Percentiles rank a stretch among this genome's conserved stretches.
Conservation (phyloP, 2,113 vertebrate species). For the Callorhinus ursinus region DNA sequence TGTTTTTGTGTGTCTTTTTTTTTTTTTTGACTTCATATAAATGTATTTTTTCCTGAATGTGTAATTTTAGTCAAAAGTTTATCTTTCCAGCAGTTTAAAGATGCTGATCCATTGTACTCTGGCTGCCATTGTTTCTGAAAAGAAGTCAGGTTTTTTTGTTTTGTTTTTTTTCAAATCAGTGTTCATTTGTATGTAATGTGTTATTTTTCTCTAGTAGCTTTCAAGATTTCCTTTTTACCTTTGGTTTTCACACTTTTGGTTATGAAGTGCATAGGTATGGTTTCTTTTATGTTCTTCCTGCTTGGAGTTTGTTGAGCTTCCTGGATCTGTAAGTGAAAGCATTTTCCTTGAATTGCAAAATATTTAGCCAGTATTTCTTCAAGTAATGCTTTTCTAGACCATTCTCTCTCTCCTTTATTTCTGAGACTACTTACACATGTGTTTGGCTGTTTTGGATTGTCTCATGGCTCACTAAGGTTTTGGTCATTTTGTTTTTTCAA, state of each 20-base stretch:
- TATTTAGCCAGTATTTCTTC: background rate
- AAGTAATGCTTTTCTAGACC: background rate
- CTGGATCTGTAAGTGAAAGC: background rate
- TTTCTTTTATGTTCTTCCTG: background rate
- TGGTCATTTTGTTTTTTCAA: background rate
- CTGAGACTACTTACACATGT: background rate
- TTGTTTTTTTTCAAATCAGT: background rate
- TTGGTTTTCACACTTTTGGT: background rate
- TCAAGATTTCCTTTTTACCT: background rate
- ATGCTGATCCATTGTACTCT: background rate
- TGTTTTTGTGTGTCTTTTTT: background rate
- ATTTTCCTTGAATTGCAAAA: background rate
- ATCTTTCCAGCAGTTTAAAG: background rate
- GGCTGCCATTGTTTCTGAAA: background rate
- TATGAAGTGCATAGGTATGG: background rate
- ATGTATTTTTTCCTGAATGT: background rate
- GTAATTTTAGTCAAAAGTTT: background rate
- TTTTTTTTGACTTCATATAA: background rate
- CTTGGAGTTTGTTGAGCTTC: background rate
- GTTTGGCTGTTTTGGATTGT: background rate
- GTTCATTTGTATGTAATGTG: background rate
- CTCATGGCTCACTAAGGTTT: background rate
- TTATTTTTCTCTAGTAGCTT: background rate
- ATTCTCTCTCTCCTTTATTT: background rate
- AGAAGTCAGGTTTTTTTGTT: background rate